These are phyloP conservation scores for Rafetus swinhoei DNA, from an alignment of 2,113 vertebrate genomes.

Conservation along the genomic window DNA sequence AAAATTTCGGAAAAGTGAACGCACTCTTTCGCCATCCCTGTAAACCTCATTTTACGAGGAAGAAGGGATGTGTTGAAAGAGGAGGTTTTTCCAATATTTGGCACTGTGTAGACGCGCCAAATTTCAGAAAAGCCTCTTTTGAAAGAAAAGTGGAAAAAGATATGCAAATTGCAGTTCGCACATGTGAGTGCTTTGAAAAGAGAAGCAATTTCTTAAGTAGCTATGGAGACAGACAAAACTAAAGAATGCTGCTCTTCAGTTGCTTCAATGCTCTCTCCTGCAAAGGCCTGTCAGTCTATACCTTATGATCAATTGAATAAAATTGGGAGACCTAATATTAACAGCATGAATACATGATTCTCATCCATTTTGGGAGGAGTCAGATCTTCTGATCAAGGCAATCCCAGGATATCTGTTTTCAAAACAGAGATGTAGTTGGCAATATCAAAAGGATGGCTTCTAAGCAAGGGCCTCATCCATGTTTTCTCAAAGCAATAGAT, in stretches of 20 bases:
- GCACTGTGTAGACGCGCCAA: neutral
- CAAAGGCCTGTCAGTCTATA: neutral
- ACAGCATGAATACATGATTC: neutral
- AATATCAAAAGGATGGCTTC: neutral
- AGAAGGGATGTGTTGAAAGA: no score
- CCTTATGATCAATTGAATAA: neutral
- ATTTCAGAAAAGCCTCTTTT: no score
- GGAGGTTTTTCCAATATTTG: no score
- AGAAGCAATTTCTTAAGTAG: neutral
- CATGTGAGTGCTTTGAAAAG: fast-evolving
- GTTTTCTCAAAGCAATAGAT: neutral
- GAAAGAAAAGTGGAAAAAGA: no score
- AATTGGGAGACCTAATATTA: neutral
- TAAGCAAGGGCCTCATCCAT: neutral
- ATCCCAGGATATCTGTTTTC: neutral
- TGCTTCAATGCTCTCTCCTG: neutral
- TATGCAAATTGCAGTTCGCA: no score
- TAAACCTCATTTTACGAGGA: no score
- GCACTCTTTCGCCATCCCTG: no score
- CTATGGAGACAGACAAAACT: neutral
- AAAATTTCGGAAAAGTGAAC: no score
- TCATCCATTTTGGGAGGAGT: neutral
- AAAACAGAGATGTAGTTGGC: no score
- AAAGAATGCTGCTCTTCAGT: neutral
- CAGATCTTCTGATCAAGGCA: neutral